phyloP scores from a whole-genome alignment of 1,140 invertebrate genomes.

The Leguminivora glycinivorella region DNA sequence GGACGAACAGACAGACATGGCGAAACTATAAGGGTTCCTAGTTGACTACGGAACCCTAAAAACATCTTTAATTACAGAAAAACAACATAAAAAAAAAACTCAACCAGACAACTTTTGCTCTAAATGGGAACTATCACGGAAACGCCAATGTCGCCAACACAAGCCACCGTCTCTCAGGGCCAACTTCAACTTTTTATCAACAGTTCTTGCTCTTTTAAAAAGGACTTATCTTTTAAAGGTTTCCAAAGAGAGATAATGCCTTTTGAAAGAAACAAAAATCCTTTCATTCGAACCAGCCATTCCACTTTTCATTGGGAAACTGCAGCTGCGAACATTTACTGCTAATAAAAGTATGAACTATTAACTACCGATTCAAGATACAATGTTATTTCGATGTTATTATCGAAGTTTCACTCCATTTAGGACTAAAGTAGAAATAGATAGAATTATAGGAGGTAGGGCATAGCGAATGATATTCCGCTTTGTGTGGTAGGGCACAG shows the following conservation, averaged over 20 bases:
- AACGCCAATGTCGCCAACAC: not conserved
- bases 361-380: slow-evolving; percentile 12
- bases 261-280: too few relatives aligned
- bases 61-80: not conserved
- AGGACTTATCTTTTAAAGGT: too few relatives aligned
- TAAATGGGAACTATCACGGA: slow-evolving; percentile 8
- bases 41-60: too few relatives aligned
- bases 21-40: too few relatives aligned
- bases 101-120: not conserved
- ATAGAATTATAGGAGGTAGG: too few relatives aligned
- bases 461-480: too few relatives aligned
- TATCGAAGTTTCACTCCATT: slow-evolving; percentile 16
- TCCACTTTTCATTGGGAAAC: not conserved
- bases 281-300: not conserved
- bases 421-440: slow-evolving; percentile 18
- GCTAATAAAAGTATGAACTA: slow-evolving; percentile 28
- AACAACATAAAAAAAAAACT: not conserved
- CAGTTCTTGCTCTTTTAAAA: too few relatives aligned
- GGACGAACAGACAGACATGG: too few relatives aligned
- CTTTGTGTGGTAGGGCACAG: too few relatives aligned
- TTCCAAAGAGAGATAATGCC: too few relatives aligned
- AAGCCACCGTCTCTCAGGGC: not conserved
- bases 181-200: not conserved
- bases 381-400: slow-evolving; percentile 23
- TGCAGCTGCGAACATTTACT: slow-evolving; percentile 8